These are phyloP conservation scores for Colletes latitarsis DNA, from an alignment of 1,140 invertebrate genomes.

Conservation along the genomic window DNA sequence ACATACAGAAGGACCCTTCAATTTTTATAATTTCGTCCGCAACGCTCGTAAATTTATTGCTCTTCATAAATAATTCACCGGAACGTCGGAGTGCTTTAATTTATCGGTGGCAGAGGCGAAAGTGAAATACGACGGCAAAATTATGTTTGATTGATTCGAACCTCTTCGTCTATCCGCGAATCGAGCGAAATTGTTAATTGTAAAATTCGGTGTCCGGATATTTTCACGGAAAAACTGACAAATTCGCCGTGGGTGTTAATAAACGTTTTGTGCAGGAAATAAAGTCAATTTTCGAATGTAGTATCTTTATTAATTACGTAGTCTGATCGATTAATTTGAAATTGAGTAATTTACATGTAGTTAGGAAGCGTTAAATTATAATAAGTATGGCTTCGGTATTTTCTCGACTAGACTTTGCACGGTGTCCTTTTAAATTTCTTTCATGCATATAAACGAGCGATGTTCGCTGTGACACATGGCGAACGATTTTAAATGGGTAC, in stretches of 20 bases:
- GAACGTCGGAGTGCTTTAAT: not conserved
- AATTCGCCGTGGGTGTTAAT: not conserved
- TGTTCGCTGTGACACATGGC: too few relatives aligned
- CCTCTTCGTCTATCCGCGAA: too few relatives aligned
- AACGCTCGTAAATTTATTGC: not conserved
- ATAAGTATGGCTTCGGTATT: slow-evolving; percentile 12
- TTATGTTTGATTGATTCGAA: not conserved
- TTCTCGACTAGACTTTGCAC: too few relatives aligned
- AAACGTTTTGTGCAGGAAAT: not conserved
- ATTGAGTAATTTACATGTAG: not conserved
- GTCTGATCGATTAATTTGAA: slow-evolving; percentile 8
- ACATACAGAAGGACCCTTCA: not conserved
- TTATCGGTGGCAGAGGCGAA: not conserved
- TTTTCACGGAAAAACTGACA: not conserved
- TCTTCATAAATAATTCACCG: not conserved
- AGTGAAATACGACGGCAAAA: not conserved
- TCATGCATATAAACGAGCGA: too few relatives aligned
- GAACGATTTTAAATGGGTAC: too few relatives aligned
- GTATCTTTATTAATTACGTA: not conserved
- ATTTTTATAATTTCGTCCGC: not conserved
- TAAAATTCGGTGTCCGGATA: not conserved
- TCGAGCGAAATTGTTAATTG: not conserved
- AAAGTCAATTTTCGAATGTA: too few relatives aligned
- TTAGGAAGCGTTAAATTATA: slow-evolving; percentile 27
- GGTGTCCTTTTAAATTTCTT: too few relatives aligned